Conservation (phyloP, 2,797 vertebrate genomes). For the Notoglanidium macrostoma region DNA sequence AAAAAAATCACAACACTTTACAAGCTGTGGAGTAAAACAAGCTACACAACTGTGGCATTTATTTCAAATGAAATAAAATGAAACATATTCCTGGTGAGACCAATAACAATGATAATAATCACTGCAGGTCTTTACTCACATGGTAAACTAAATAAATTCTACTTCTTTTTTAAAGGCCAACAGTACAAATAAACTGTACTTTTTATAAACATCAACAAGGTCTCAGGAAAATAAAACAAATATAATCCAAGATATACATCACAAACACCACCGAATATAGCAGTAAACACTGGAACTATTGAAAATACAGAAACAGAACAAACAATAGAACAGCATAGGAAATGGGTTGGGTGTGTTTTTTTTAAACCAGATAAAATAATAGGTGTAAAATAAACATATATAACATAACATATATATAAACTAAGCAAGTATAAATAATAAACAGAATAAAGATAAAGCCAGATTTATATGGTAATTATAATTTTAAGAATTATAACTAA, state of each 20-base stretch:
- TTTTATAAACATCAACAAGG: neutral
- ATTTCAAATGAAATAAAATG: neutral
- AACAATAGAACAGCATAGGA: neutral
- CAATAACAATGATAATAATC: neutral
- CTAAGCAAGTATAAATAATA: too few relatives aligned
- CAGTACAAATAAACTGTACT: neutral
- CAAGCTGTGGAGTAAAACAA: neutral
- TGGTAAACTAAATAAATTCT: neutral
- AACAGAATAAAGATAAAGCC: too few relatives aligned
- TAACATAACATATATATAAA: neutral
- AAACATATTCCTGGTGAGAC: neutral
- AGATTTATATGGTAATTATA: too few relatives aligned
- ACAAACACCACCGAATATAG: neutral
- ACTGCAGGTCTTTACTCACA: neutral
- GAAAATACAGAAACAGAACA: neutral
- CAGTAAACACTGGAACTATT: neutral
- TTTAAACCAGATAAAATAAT: neutral
- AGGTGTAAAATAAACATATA: neutral
- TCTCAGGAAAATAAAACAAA: neutral
- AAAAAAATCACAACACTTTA: conserved; percentile 7
- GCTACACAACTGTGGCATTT: neutral
- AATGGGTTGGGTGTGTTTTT: too few relatives aligned
- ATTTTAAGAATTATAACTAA: too few relatives aligned
- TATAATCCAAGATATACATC: neutral
- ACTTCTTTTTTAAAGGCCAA: neutral